Conservation (phyloP, 1,140 invertebrate genomes). For the Bemisia tabaci region DNA sequence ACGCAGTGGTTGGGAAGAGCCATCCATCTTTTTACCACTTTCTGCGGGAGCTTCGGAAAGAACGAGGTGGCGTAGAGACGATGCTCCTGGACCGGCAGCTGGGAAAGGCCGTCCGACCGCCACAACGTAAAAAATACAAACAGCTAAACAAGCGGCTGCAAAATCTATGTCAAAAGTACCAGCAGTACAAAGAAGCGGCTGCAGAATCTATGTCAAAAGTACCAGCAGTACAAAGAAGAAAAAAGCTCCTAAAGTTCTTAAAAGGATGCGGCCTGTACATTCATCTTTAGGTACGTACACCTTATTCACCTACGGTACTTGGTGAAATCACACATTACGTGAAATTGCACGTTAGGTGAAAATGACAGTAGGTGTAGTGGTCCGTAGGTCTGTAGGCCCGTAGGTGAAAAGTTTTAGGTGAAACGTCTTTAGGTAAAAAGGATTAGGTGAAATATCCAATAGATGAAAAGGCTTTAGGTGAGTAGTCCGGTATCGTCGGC, state of each 20-base stretch:
- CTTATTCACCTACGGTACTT: too few relatives aligned
- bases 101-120: background rate
- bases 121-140: background rate
- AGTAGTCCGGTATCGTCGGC: background rate
- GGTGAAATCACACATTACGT: background rate
- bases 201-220: background rate
- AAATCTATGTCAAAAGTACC: background rate
- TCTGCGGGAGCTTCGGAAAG: background rate
- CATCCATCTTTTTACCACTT: background rate
- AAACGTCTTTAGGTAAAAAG: background rate
- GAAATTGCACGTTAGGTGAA: background rate
- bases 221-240: background rate
- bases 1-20: background rate
- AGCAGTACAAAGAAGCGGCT: background rate
- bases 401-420: background rate
- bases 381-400: background rate
- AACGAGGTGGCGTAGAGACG: background rate
- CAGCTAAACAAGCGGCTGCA: background rate
- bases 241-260: background rate
- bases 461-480: background rate
- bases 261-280: background rate
- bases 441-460: background rate
- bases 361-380: background rate
- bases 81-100: background rate
- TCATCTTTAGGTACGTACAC: background rate